phyloP scores from a whole-genome alignment of 2,113 vertebrate genomes.

The Gambusia affinis region DNA sequence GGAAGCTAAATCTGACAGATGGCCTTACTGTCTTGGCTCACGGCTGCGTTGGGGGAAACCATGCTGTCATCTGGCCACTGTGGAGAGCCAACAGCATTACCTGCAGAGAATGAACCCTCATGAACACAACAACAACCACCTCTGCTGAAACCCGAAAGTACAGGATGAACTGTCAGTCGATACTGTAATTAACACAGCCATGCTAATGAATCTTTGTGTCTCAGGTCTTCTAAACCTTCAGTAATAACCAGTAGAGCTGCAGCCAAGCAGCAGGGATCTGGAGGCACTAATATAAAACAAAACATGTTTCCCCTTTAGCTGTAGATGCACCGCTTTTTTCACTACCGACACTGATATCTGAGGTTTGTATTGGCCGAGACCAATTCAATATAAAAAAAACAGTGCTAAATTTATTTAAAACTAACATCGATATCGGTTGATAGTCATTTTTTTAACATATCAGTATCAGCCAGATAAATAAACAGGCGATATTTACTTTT shows the following conservation, averaged over 20 bases:
- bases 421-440: too few relatives aligned
- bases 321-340: too few relatives aligned
- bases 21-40: slow-evolving; percentile 68
- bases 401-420: too few relatives aligned
- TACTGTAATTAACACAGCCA: not conserved
- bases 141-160: not conserved
- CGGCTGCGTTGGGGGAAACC: slow-evolving; percentile 64
- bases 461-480: too few relatives aligned
- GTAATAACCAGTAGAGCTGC: too few relatives aligned
- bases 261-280: not conserved
- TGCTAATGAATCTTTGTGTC: not conserved
- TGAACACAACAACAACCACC: slow-evolving; percentile 11
- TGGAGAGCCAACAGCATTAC: slow-evolving; percentile 45
- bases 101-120: slow-evolving; percentile 54
- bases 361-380: too few relatives aligned
- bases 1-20: slow-evolving; percentile 74
- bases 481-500: too few relatives aligned
- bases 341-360: too few relatives aligned
- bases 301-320: too few relatives aligned
- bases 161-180: not conserved
- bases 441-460: too few relatives aligned
- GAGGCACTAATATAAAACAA: too few relatives aligned
- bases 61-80: slow-evolving; percentile 59
- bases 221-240: not conserved
- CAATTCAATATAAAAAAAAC: too few relatives aligned